Evolutionary conservation across 1,140 invertebrate genomes (phyloP).

Genomic region (Aphelenchoides avenae): DNA sequence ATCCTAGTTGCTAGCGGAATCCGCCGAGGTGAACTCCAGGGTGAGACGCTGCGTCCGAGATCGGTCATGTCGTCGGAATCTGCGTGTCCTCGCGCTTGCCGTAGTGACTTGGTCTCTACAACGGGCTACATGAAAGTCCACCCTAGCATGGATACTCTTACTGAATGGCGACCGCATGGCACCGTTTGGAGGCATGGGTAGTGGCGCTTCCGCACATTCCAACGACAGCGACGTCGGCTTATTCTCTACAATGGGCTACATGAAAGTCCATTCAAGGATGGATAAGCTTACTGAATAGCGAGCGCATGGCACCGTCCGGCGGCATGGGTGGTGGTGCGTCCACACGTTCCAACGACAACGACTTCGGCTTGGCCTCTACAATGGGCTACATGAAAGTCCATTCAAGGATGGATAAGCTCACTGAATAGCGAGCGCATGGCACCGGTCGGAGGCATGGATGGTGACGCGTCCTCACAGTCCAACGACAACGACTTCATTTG

Average conservation of each 20-base stretch:
- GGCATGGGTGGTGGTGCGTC: constrained; percentile 56
- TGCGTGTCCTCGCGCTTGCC: constrained; percentile 32
- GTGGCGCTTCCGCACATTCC: constrained; percentile 58
- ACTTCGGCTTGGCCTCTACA: constrained; percentile 39
- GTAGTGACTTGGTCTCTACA: constrained; percentile 36
- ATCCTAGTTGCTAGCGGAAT: constrained; percentile 3
- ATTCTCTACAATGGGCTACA: constrained; percentile 30
- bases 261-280: too few relatives aligned
- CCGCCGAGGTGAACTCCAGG: constrained; percentile 1
- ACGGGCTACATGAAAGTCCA: too few relatives aligned
- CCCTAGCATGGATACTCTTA: too few relatives aligned
- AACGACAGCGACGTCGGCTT: constrained; percentile 54
- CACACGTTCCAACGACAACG: constrained; percentile 56
- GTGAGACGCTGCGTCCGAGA: constrained; percentile 41
- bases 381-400: too few relatives aligned
- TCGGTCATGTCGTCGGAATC: constrained; percentile 35
- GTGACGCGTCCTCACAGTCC: constrained; percentile 58
- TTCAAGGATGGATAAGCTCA: too few relatives aligned
- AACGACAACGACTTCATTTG: constrained; percentile 59
- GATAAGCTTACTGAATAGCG: constrained; percentile 23
- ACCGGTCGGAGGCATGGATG: constrained; percentile 40
- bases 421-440: constrained; percentile 15
- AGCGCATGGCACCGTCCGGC: constrained; percentile 10
- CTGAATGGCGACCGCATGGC: constrained; percentile 15
- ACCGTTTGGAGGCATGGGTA: constrained; percentile 37